A percentile compares a stretch with the other conserved stretches of the same genome.
These are phyloP conservation scores for Rhodinocichla rosea DNA, from an alignment of 2,113 vertebrate genomes.

Conservation along the genomic window DNA sequence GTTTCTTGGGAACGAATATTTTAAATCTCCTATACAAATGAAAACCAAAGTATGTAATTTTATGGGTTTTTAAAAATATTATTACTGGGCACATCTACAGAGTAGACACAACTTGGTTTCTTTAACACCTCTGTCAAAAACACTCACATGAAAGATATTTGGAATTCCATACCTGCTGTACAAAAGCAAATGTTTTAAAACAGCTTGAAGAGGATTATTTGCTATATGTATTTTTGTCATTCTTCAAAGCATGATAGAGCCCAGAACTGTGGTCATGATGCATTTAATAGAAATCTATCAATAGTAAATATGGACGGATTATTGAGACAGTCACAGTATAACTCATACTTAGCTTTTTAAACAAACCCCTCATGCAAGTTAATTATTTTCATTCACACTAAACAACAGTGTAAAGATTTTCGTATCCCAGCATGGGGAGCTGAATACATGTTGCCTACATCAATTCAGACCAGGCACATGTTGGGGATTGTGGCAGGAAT, in stretches of 20 bases:
- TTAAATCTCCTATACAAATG: not conserved
- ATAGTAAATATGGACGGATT: not conserved
- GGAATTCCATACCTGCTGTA: not conserved
- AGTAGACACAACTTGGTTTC: not conserved
- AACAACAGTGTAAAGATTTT: not conserved
- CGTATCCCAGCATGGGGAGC: accelerated
- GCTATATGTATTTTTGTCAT: not conserved
- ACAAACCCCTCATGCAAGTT: not conserved
- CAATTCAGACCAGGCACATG: not conserved
- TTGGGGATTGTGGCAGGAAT: not conserved
- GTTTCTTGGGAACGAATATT: not conserved
- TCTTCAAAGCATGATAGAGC: not conserved
- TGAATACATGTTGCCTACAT: not conserved
- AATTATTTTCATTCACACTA: not conserved
- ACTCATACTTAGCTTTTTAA: not conserved
- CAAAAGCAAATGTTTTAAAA: not conserved
- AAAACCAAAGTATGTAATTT: not conserved
- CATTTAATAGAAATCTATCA: not conserved
- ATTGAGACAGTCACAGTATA: not conserved
- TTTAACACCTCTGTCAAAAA: not conserved
- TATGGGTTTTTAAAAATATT: not conserved
- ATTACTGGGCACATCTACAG: not conserved
- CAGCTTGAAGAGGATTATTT: not conserved
- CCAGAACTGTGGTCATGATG: not conserved
- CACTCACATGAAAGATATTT: not conserved